Base-by-base conservation (phyloP, 2,113 vertebrate species). In the Nymphicus hollandicus region DNA sequence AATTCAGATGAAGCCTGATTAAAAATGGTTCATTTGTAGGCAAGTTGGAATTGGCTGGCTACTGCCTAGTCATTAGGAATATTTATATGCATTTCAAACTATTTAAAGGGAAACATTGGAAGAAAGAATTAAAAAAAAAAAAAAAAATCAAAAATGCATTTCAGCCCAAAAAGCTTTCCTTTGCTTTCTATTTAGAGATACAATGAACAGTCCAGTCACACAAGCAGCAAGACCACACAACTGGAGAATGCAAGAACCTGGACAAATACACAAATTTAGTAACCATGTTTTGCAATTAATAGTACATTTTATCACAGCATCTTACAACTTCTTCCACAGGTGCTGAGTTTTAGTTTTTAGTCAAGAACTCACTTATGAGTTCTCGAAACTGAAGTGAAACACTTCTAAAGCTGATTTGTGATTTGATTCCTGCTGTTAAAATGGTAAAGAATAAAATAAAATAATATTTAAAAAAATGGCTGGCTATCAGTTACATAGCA, bases 11-110 rank as follows among this genome's bases (percentile, higher is more conserved):
- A 84, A 92, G 84, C n/a, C 44, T 88, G 71, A 80, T 70, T 93
- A 80, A 94, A 95, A 95, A 94, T 53, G 52, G 37, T 93, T 94
- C 74, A 94, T 91, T 95, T 95, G 68, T 50, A 73, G 91, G 44
- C 84, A 79, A 89, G 89, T 20, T 91, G 71, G 86, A 93, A 58
- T 95, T 96, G 94, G 93, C 94, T 91, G 71, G 49, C 74, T 93
- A 35, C 71, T 86, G 84, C 31, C 78, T 93, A 89, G 70, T 95
- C 55, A 96, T 93, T 90, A 89, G 74, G 33, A 94, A 96, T 89
- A 96, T 89, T 96, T 96, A 89, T 91, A 91, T 73, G 60, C 81
- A 82, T 94, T 39, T 77, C 63, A 72, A 85, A 91, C 58, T 92
- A 65, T 91, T 95, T 91, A 77, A 61, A 93, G 93, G 50, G 29